Evolutionary conservation across 2,888 invertebrate genomes (phyloP).

Genomic region (Aromia moschata): DNA sequence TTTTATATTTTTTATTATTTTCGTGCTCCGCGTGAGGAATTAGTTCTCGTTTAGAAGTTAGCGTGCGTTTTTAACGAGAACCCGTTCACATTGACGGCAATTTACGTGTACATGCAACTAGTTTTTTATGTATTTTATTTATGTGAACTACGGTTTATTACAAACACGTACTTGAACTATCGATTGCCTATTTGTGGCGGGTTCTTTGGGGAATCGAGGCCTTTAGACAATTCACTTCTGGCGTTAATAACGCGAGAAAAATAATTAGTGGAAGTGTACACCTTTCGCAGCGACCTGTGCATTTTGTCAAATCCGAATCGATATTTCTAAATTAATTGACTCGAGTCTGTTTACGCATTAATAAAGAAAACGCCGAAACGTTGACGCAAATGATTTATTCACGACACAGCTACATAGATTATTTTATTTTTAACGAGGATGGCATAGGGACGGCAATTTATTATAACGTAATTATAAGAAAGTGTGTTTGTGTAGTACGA

Average conservation of each 20-base stretch:
- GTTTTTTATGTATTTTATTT: conserved; percentile 11
- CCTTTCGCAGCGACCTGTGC: background rate
- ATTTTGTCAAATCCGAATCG: conserved; percentile 7
- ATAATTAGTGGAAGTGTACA: conserved; percentile 2
- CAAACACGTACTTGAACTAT: conserved; percentile 36
- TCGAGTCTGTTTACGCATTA: background rate
- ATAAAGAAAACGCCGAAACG: background rate
- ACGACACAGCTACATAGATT: background rate
- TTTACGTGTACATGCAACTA: conserved; percentile 18
- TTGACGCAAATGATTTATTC: background rate
- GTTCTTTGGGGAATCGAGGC: conserved; percentile 4
- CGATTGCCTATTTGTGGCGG: conserved; percentile 25
- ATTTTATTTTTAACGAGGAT: background rate
- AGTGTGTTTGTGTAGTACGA: no score
- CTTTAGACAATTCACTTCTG: conserved; percentile 3
- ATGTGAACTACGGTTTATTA: conserved; percentile 7
- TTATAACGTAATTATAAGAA: no score
- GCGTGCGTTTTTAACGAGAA: background rate
- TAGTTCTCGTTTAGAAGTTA: background rate
- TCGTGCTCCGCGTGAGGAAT: background rate
- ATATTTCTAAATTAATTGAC: background rate
- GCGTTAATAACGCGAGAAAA: conserved; percentile 10
- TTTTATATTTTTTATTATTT: no score
- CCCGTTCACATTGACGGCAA: background rate
- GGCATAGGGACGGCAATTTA: no score